These are phyloP conservation scores for Chiloscyllium punctatum DNA, from an alignment of 2,797 vertebrate genomes.

Conservation along the genomic window DNA sequence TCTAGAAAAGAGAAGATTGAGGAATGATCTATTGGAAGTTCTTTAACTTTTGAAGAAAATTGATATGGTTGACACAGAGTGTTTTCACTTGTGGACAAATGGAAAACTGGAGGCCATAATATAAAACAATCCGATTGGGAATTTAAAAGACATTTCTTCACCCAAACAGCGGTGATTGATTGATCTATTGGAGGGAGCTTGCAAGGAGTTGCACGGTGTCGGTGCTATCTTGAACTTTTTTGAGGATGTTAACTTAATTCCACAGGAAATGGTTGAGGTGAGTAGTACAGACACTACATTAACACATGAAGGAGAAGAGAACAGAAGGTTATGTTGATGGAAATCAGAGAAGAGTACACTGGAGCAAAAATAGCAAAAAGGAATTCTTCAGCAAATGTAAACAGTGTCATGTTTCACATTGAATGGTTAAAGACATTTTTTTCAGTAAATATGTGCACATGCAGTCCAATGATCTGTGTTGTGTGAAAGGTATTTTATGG, in stretches of 20 bases:
- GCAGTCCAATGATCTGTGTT: not conserved
- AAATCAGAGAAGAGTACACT: not conserved
- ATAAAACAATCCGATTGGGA: not conserved
- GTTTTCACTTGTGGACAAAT: not conserved
- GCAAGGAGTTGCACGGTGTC: too few species aligned
- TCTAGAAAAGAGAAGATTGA: not conserved
- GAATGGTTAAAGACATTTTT: not conserved
- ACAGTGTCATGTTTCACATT: not conserved
- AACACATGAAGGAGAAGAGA: not conserved
- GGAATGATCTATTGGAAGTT: not conserved
- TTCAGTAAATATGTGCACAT: not conserved
- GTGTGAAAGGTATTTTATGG: not conserved
- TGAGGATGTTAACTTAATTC: not conserved
- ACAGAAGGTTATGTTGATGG: not conserved
- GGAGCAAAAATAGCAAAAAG: not conserved
- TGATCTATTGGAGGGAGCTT: too few species aligned
- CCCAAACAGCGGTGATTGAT: not conserved
- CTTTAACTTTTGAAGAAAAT: not conserved
- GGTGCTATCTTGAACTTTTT: too few species aligned
- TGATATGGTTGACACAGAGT: not conserved
- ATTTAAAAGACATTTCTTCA: not conserved
- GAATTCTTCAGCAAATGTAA: not conserved
- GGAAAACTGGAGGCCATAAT: not conserved
- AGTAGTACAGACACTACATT: not conserved
- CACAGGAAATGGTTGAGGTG: not conserved